Percentiles rank a stretch among this genome's conserved stretches.
Evolutionary conservation across 2,113 vertebrate species (phyloP).

Genomic region (Syrrhaptes paradoxus): DNA sequence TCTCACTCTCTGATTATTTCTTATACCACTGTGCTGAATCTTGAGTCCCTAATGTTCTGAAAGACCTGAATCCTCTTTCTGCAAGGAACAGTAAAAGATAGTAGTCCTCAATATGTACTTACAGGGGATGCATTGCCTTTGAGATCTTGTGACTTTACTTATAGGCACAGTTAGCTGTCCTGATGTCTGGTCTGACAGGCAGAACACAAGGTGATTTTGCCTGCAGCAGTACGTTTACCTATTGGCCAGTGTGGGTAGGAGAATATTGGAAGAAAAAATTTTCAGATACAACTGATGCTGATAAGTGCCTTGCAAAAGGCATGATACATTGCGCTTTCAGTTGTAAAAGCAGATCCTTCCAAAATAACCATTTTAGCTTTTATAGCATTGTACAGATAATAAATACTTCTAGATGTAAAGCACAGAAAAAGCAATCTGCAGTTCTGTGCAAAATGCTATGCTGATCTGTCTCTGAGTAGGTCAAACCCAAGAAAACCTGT

Average conservation of each 20-base stretch:
- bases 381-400: not conserved
- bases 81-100: not conserved
- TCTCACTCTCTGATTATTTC: not conserved
- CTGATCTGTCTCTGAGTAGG: not conserved
- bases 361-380: not conserved
- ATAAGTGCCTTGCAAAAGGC: not conserved
- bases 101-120: not conserved
- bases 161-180: not conserved
- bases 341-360: not conserved
- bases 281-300: not conserved
- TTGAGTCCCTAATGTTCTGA: not conserved
- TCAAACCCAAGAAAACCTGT: not conserved
- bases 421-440: not conserved
- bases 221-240: not conserved
- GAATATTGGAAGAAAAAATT: not conserved
- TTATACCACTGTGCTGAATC: not conserved
- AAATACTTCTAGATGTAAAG: not conserved
- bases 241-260: not conserved
- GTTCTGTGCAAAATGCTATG: not conserved
- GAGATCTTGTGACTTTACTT: not conserved
- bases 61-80: not conserved
- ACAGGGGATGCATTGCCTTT: not conserved
- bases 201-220: not conserved
- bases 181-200: not conserved
- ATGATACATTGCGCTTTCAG: conserved; percentile 6